Conservation (phyloP, 2,113 vertebrate species). For the Silurus meridionalis region DNA sequence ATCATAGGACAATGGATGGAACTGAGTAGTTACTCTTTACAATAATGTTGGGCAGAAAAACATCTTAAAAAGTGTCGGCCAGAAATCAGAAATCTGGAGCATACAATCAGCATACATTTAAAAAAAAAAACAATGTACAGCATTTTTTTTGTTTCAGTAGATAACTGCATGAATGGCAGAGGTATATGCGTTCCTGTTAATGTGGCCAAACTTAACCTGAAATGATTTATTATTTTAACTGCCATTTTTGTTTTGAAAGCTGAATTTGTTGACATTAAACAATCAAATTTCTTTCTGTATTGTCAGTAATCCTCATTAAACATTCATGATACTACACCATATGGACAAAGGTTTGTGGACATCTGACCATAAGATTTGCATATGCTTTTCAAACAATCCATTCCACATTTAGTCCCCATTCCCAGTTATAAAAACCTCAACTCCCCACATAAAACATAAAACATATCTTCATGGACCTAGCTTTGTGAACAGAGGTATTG, state of each 20-base stretch:
- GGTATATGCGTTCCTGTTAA: neutral
- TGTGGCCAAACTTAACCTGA: neutral
- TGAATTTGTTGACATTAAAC: too few relatives aligned
- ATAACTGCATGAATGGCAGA: neutral
- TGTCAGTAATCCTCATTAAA: neutral
- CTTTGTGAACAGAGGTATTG: too few relatives aligned
- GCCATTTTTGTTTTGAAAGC: neutral
- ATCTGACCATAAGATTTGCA: neutral
- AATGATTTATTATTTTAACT: neutral
- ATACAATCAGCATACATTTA: neutral
- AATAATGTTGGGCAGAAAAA: neutral
- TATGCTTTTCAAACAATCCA: too few relatives aligned
- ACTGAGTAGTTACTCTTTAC: neutral
- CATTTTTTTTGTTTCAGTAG: neutral
- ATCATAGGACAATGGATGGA: neutral
- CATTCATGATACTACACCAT: neutral
- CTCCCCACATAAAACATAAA: too few relatives aligned
- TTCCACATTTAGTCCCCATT: too few relatives aligned
- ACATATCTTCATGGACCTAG: too few relatives aligned
- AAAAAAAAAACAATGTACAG: neutral
- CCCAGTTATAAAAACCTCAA: too few relatives aligned
- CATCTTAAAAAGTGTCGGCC: neutral
- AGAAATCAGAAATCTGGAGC: neutral
- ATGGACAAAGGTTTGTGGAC: neutral
- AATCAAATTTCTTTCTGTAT: neutral